A percentile compares a stretch with the other conserved stretches of the same genome.
phyloP scores from a whole-genome alignment of 2,113 vertebrate genomes.

The Anhinga anhinga region DNA sequence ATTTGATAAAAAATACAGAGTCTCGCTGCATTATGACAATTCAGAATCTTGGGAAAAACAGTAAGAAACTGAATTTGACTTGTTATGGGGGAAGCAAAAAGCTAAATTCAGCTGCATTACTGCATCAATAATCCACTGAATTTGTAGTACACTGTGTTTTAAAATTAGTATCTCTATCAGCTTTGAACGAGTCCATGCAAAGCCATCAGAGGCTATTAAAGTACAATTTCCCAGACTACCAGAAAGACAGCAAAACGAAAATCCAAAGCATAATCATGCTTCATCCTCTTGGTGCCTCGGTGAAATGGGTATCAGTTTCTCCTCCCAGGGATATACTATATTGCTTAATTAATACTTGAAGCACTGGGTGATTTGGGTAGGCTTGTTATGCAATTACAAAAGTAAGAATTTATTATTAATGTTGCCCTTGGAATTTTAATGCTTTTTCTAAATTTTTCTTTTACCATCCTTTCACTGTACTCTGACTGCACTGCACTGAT shows the following conservation, averaged over 20 bases:
- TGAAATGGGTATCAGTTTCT: neutral
- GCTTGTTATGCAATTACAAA: neutral
- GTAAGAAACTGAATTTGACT: neutral
- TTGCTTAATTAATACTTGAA: neutral
- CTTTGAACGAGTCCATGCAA: neutral
- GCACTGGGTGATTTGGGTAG: neutral
- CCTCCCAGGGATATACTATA: neutral
- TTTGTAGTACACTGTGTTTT: neutral
- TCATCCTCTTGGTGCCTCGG: neutral
- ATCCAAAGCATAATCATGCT: neutral
- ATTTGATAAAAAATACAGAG: neutral
- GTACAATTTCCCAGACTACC: neutral
- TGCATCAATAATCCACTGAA: neutral
- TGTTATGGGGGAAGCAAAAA: neutral
- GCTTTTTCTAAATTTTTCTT: neutral
- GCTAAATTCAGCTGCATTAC: neutral
- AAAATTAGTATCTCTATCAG: neutral
- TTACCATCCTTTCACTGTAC: fast-evolving
- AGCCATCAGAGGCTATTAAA: constrained; percentile 14
- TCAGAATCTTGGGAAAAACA: neutral
- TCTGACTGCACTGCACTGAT: neutral
- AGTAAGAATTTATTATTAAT: neutral
- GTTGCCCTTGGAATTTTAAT: neutral
- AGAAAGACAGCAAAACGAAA: neutral
- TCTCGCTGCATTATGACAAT: fast-evolving